A percentile compares a stretch with the other conserved stretches of the same genome.
Evolutionary conservation across 2,797 vertebrate species (phyloP).

Genomic region (Phataginus tetradactyla): DNA sequence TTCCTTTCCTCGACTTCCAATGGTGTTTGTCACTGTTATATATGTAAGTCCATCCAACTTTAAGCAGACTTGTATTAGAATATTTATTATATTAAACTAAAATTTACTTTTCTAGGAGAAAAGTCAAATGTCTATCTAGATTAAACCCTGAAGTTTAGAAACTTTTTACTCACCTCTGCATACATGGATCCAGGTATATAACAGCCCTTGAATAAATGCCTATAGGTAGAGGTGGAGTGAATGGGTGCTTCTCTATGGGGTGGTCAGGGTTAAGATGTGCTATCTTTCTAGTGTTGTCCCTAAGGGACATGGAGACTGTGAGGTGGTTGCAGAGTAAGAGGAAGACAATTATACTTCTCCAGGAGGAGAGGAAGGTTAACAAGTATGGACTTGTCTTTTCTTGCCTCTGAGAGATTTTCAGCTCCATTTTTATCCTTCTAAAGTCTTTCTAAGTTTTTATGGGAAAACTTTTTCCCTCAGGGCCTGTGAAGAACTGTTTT

Average conservation of each 20-base stretch:
- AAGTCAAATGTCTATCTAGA: background rate
- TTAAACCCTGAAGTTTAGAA: background rate
- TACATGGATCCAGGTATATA: background rate
- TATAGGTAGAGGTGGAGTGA: background rate
- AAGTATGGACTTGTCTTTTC: background rate
- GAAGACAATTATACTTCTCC: background rate
- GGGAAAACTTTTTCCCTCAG: background rate
- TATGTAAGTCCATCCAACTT: background rate
- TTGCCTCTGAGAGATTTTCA: background rate
- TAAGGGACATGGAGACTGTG: background rate
- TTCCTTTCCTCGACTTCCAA: background rate
- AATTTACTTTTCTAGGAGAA: background rate
- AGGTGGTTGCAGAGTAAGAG: background rate
- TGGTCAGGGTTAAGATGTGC: background rate
- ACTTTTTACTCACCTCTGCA: background rate
- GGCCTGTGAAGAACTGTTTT: background rate
- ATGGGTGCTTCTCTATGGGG: background rate
- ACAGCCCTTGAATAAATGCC: background rate
- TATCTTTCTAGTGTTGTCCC: background rate
- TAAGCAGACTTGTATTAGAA: background rate
- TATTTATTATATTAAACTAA: background rate
- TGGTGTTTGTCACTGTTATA: background rate
- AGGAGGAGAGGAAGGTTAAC: background rate
- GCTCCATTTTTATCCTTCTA: background rate
- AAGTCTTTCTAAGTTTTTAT: conserved; percentile 3